Evolutionary conservation across 2,888 invertebrate species (phyloP).

Genomic region (Sphaeridia pumilis): DNA sequence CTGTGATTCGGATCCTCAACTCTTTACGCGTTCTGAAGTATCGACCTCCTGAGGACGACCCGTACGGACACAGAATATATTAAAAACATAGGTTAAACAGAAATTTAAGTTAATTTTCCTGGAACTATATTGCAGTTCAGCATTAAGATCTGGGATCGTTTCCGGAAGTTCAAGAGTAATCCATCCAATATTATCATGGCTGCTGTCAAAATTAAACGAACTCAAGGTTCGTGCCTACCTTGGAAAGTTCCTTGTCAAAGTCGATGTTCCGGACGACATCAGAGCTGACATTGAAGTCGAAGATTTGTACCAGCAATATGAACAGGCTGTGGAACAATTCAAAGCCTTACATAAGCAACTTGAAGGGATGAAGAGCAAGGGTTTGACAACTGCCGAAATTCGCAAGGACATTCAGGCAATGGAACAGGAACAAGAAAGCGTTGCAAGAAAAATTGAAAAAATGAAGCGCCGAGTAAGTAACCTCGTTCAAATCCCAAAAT

Average conservation of each 20-base stretch:
- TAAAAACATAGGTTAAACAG: no score
- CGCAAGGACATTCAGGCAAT: conserved; percentile 72
- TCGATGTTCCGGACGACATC: conserved; percentile 64
- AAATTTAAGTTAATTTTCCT: neutral
- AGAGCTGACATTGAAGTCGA: conserved; percentile 60
- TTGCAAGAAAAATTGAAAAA: conserved; percentile 50
- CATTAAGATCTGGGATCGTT: conserved; percentile 53
- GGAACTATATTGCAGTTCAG: conserved; percentile 41
- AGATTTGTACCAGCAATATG: conserved; percentile 58
- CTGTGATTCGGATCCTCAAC: conserved; percentile 58
- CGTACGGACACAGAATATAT: conserved; percentile 38
- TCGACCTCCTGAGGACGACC: conserved; percentile 49
- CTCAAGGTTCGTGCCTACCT: conserved; percentile 73
- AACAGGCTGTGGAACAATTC: conserved; percentile 64
- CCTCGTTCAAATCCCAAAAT: neutral
- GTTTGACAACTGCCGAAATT: conserved; percentile 62
- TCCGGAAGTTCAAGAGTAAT: conserved; percentile 54
- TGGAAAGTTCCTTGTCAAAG: conserved; percentile 53
- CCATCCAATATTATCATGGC: conserved; percentile 46
- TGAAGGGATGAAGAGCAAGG: conserved; percentile 48
- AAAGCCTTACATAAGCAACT: conserved; percentile 63
- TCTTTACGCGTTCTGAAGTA: conserved; percentile 67
- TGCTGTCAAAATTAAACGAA: conserved; percentile 58
- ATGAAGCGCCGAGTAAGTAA: conserved; percentile 45
- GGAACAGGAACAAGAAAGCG: conserved; percentile 72